These are phyloP conservation scores for Vipera latastei DNA, from an alignment of 2,797 vertebrate genomes.

Conservation along the genomic window DNA sequence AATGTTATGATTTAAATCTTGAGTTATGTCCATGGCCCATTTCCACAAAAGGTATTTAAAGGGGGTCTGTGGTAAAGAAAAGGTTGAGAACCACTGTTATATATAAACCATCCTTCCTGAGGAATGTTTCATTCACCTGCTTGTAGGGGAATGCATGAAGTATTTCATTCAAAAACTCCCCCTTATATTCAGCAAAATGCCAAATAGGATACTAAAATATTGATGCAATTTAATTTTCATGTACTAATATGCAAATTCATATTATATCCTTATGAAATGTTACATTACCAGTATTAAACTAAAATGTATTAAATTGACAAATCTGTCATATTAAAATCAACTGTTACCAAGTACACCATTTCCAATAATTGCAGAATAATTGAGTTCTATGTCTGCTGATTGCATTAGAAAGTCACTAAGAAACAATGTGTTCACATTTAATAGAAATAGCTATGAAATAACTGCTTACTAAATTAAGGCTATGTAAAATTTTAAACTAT, in stretches of 20 bases:
- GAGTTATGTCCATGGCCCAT: background rate
- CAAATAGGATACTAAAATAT: background rate
- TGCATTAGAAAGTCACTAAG: conserved; percentile 32
- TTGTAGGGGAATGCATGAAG: background rate
- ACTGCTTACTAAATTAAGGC: conserved; percentile 30
- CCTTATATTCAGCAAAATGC: background rate
- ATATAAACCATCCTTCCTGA: background rate
- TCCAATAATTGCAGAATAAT: conserved; percentile 1
- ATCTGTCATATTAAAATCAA: conserved; percentile 2
- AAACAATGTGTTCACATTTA: conserved; percentile 29
- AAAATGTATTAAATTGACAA: conserved; percentile 29
- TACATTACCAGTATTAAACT: background rate
- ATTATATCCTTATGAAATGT: background rate
- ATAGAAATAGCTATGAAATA: conserved; percentile 13
- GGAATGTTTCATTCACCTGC: background rate
- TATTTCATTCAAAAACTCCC: background rate
- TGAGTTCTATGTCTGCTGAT: conserved; percentile 24
- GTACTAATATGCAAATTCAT: background rate
- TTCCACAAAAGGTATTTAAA: background rate
- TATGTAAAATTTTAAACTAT: conserved; percentile 33
- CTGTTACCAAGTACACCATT: conserved; percentile 4
- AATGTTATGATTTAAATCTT: no score
- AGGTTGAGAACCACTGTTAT: background rate
- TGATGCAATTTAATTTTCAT: background rate
- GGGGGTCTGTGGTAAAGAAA: background rate